phyloP scores from a whole-genome alignment of 2,888 invertebrate species.

The Brachyptera putata region DNA sequence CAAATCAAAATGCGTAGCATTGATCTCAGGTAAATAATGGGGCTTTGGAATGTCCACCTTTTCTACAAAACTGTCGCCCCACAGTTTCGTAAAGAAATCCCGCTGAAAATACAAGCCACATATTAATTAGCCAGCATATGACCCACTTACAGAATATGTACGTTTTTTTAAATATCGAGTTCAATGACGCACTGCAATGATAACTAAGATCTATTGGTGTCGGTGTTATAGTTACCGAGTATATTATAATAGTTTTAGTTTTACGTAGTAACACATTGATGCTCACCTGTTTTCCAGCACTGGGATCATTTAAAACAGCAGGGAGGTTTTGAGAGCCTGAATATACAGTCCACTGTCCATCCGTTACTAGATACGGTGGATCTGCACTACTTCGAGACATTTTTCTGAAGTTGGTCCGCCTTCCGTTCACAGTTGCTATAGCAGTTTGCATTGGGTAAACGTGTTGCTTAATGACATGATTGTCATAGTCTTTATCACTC shows the following conservation, averaged over 20 bases:
- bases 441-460: constrained; percentile 34
- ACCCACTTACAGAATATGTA: no score
- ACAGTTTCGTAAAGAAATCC: constrained; percentile 93
- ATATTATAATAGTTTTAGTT: no score
- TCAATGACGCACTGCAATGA: no score
- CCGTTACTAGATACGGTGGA: constrained; percentile 25
- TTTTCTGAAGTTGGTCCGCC: constrained; percentile 25
- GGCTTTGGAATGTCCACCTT: constrained; percentile 69
- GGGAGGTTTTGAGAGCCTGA: constrained; percentile 92
- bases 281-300: constrained; percentile 76
- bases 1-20: constrained; percentile 75
- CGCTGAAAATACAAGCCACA: constrained; percentile 42
- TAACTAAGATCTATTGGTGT: no score
- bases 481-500: constrained; percentile 81
- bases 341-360: constrained; percentile 71
- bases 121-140: no score
- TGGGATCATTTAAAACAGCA: constrained; percentile 93
- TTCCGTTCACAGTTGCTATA: not conserved
- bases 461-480: constrained; percentile 69
- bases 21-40: constrained; percentile 77
- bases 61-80: constrained; percentile 94
- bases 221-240: no score
- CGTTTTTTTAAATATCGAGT: no score
- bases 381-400: constrained; percentile 23
- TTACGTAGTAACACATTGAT: no score